These are phyloP conservation scores for Oreohelix idahoensis DNA, from an alignment of 1,140 invertebrate genomes.

Conservation along the genomic window DNA sequence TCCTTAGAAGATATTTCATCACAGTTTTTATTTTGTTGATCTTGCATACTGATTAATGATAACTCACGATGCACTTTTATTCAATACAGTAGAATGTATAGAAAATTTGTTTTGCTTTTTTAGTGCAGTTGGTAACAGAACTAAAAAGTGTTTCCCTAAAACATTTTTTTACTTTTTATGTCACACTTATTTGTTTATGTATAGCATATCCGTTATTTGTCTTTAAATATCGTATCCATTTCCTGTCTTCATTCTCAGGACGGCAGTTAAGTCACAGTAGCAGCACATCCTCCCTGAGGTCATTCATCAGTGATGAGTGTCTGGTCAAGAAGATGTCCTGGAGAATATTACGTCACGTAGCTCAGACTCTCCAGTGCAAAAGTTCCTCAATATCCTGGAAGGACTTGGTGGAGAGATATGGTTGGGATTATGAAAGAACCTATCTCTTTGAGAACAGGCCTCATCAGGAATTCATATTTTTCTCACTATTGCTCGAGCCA, in stretches of 20 bases:
- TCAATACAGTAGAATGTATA: no score
- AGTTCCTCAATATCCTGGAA: slow-evolving; percentile 3
- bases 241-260: not conserved
- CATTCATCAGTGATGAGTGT: not conserved
- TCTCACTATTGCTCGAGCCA: not conserved
- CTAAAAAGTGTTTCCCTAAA: no score
- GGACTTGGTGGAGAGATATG: slow-evolving; percentile 28
- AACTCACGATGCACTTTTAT: no score
- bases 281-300: not conserved
- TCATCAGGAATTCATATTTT: slow-evolving; percentile 1
- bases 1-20: no score
- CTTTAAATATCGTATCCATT: no score
- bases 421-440: slow-evolving; percentile 34
- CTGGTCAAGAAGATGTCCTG: slow-evolving; percentile 8
- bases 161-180: no score
- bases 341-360: not conserved
- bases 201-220: no score
- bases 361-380: not conserved
- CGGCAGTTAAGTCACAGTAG: not conserved
- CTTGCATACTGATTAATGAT: no score
- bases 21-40: no score
- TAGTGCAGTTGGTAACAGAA: no score
- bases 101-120: no score
- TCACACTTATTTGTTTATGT: no score
- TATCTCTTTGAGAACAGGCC: slow-evolving; percentile 21